Conservation (phyloP, 2,888 invertebrate species). For the Chesias legatella region DNA sequence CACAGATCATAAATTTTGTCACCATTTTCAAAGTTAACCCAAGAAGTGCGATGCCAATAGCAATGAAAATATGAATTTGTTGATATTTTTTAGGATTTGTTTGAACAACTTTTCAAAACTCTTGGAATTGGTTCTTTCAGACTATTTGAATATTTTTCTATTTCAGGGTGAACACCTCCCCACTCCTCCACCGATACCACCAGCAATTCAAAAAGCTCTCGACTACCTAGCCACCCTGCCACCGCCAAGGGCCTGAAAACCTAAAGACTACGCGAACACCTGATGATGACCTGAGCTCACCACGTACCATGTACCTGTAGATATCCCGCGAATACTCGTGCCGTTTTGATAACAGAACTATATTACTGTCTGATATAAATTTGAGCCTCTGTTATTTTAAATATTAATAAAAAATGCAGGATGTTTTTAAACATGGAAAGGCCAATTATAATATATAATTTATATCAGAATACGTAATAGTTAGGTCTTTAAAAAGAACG, state of each 20-base stretch:
- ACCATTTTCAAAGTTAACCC: too few species aligned
- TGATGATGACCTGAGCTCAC: constrained; percentile 21
- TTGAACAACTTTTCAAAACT: too few species aligned
- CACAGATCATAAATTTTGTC: too few species aligned
- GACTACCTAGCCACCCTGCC: constrained; percentile 85
- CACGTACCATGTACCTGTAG: constrained; percentile 37
- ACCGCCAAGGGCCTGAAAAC: constrained; percentile 62
- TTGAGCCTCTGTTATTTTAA: too few species aligned
- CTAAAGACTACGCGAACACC: neutral
- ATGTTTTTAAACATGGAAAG: too few species aligned
- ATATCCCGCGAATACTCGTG: constrained; percentile 40
- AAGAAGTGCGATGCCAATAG: too few species aligned
- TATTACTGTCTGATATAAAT: constrained; percentile 12
- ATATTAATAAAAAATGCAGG: too few species aligned
- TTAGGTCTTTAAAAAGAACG: constrained; percentile 47
- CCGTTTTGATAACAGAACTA: constrained; percentile 49
- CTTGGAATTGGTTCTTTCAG: too few species aligned
- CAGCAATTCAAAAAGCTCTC: constrained; percentile 86
- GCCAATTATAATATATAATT: neutral
- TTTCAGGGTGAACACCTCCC: constrained; percentile 86
- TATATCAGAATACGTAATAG: constrained; percentile 8
- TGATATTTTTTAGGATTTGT: too few species aligned
- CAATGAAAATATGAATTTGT: too few species aligned
- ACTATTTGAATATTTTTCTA: neutral
- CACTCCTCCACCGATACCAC: constrained; percentile 88